A percentile compares a stretch with the other conserved stretches of the same genome.
These are phyloP conservation scores for Temnothorax curvispinosus DNA, from an alignment of 1,140 invertebrate species.

Conservation along the genomic window DNA sequence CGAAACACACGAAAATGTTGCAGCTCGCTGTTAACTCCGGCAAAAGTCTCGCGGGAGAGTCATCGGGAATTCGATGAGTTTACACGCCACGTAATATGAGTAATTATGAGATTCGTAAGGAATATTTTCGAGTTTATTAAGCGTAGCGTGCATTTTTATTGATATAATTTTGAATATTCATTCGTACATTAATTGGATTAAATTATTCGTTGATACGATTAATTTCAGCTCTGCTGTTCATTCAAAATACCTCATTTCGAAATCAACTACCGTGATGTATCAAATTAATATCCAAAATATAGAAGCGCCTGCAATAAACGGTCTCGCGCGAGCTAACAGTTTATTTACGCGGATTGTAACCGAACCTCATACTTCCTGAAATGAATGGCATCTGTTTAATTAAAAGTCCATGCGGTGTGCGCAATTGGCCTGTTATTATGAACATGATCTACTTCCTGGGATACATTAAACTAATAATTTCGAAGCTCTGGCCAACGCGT, in stretches of 20 bases:
- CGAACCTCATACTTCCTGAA: constrained; percentile 17
- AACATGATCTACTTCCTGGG: constrained; percentile 17
- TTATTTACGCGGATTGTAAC: constrained; percentile 7
- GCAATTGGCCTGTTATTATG: constrained; percentile 22
- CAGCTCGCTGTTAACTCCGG: not conserved
- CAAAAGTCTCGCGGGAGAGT: not conserved
- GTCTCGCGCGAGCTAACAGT: not conserved
- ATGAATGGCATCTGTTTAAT: constrained; percentile 44
- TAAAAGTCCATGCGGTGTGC: not conserved
- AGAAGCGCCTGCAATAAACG: constrained; percentile 6
- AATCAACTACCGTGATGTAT: constrained; percentile 20
- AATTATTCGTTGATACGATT: constrained; percentile 28
- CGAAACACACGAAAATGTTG: not conserved
- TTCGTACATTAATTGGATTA: not conserved
- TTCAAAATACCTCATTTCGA: constrained; percentile 36
- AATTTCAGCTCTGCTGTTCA: constrained; percentile 9
- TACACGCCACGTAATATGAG: not conserved
- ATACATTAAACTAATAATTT: constrained; percentile 27
- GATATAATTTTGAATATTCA: constrained; percentile 1
- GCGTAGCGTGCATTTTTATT: not conserved
- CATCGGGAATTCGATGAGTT: not conserved
- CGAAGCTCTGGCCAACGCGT: not conserved
- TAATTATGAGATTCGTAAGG: not conserved
- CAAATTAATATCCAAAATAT: constrained; percentile 47
- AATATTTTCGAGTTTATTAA: not conserved